These are phyloP conservation scores for Microtus pennsylvanicus DNA, from an alignment of 2,113 vertebrate genomes.

Conservation along the genomic window DNA sequence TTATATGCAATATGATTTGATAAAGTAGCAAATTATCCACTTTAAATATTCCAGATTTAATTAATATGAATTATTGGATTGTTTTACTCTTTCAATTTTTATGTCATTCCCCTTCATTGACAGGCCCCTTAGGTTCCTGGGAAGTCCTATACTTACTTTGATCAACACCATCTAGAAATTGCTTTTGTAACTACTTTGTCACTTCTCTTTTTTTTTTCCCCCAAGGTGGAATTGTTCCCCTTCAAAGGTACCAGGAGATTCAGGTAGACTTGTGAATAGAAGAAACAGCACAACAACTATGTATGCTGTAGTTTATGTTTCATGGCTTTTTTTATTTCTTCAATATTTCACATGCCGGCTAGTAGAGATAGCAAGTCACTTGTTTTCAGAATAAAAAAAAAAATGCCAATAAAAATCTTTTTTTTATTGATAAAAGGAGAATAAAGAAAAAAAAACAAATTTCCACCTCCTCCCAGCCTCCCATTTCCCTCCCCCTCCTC, in stretches of 20 bases:
- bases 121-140: not conserved
- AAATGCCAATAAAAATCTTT: conserved; percentile 5
- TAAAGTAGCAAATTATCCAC: not conserved
- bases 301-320: not conserved
- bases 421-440: too few species aligned
- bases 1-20: not conserved
- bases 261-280: conserved; percentile 11
- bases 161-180: conserved; percentile 37
- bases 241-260: not conserved
- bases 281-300: conserved; percentile 7
- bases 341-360: not conserved
- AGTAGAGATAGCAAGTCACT: not conserved
- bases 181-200: conserved; percentile 16
- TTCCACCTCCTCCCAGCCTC: too few species aligned
- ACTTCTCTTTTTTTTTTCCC: not conserved
- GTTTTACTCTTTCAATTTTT: not conserved
- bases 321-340: not conserved
- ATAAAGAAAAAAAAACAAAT: too few species aligned
- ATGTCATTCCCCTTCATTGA: not conserved
- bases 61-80: not conserved
- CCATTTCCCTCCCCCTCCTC: too few species aligned
- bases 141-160: not conserved
- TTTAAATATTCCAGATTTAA: not conserved
- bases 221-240: not conserved
- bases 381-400: conserved; percentile 17